Base-by-base conservation (phyloP, 2,113 vertebrate species). In the Leptobrachium leishanense region DNA sequence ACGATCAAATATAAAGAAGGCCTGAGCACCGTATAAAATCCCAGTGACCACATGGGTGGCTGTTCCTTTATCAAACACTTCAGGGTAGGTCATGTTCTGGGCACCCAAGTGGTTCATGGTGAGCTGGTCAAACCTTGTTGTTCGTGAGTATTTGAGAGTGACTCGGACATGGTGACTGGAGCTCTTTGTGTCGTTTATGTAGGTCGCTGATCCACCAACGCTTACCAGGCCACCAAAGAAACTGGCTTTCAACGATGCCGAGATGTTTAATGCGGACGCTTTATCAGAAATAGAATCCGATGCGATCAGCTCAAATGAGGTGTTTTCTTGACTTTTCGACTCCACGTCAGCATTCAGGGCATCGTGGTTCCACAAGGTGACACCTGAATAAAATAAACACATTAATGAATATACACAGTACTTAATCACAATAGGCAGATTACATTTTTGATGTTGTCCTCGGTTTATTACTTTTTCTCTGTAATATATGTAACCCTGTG, bases 1-100 rank as follows among this genome's bases (percentile, higher is more conserved):
- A 9, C 2, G 55, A 20, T 85, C 82, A 67, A 85, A 85, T 3
- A 83, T 81, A 39, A 85, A 84, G 72, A 84, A 85, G 2, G 81
- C 84, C 55, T 85, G 84, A 2, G 82, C 82, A 3, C 84, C 82
- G 0, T 82, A 85, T 1, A 84, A 13, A 59, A 85, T 65, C 3
- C 70, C 81, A 0, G 77, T 82, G 59, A 85, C 76, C 0, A 85
- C 76, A 0, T 85, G 84, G 10, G 84, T 84, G 44, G 82, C 84
- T 0, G 63, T 72, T 11, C 13, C 73, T 39, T 80, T 72, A 0
- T 82, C 81, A 57, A 82, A 79, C 6, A 79, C 76, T 1, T 43
- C 73, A 8, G 72, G 1, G 20, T 31, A 31, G 20, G 20, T 31
- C 0, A 84, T 6, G 39, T 84, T 75, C 43, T 73, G 3, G 1